Evolutionary conservation across 2,113 vertebrate genomes (phyloP).

Genomic region (Dendrocopos noguchii): DNA sequence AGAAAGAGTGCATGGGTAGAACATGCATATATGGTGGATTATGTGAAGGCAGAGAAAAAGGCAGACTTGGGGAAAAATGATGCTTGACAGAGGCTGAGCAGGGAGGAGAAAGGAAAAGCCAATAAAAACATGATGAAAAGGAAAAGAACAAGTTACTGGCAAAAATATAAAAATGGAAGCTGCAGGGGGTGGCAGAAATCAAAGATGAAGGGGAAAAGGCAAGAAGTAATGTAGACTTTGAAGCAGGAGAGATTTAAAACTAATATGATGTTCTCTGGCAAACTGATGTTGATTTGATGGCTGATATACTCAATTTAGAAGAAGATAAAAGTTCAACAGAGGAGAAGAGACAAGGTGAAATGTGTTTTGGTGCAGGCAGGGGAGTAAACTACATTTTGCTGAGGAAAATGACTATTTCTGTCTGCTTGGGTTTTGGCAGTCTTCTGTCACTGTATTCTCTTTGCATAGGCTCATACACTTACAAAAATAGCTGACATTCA

Average conservation of each 20-base stretch:
- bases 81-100: not conserved
- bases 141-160: not conserved
- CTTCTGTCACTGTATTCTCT: not conserved
- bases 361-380: not conserved
- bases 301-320: not conserved
- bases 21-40: not conserved
- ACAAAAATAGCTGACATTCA: constrained; percentile 1
- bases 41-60: not conserved
- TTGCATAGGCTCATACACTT: not conserved
- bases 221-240: fast-evolving
- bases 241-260: not conserved
- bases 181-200: not conserved
- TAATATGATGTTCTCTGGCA: not conserved
- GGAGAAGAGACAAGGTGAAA: not conserved
- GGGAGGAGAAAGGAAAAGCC: not conserved
- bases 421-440: not conserved
- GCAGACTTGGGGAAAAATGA: not conserved
- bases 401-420: not conserved
- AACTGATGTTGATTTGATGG: not conserved
- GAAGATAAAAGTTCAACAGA: not conserved
- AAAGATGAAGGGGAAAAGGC: not conserved
- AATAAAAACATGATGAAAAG: not conserved
- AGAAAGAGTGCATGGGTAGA: not conserved
- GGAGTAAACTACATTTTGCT: not conserved
- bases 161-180: not conserved